These are phyloP conservation scores for Saccostrea echinata DNA, from an alignment of 1,140 invertebrate genomes.

Conservation along the genomic window DNA sequence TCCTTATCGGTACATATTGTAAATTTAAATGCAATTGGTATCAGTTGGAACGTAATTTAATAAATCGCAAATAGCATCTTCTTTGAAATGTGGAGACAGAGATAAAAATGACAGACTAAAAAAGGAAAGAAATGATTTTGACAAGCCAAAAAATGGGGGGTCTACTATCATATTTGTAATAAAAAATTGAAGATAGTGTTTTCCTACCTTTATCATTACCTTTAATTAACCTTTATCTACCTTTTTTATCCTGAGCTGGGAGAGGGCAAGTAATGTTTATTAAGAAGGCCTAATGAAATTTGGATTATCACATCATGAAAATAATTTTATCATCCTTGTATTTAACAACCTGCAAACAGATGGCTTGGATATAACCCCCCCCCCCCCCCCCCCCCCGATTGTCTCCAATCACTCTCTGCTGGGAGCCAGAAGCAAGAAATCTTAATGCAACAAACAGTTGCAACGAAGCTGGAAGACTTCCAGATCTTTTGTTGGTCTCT, in stretches of 20 bases:
- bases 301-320: too few species aligned
- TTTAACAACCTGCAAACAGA: neutral
- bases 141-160: too few species aligned
- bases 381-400: too few species aligned
- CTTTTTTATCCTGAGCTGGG: constrained; percentile 39
- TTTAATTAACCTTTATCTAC: constrained; percentile 42
- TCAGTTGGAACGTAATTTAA: too few species aligned
- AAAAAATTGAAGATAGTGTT: neutral
- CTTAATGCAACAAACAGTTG: neutral
- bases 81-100: too few species aligned
- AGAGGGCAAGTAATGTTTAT: constrained; percentile 40
- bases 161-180: too few species aligned
- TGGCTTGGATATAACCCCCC: neutral
- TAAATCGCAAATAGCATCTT: too few species aligned
- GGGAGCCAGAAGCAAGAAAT: constrained; percentile 1
- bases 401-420: neutral
- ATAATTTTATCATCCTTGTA: too few species aligned
- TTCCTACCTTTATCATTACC: constrained; percentile 7
- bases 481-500: neutral
- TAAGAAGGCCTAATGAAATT: neutral
- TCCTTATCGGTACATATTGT: too few species aligned
- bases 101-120: too few species aligned
- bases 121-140: too few species aligned
- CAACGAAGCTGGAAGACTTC: neutral
- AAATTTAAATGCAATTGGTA: too few species aligned